Percentiles rank a stretch among this genome's conserved stretches.
Conservation (phyloP, 2,113 vertebrate genomes). For the Mystacornis crossleyi region DNA sequence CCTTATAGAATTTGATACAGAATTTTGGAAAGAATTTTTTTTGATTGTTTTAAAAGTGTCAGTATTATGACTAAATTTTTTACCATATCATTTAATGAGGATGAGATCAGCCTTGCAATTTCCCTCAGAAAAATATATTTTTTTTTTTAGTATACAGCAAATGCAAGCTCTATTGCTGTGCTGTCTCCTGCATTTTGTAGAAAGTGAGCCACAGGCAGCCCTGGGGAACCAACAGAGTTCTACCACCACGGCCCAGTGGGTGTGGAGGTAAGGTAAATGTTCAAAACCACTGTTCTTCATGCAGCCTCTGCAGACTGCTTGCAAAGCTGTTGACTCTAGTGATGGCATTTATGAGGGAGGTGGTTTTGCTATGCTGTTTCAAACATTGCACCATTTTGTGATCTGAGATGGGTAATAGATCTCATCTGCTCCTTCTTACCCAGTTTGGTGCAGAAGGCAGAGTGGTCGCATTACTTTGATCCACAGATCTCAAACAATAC, state of each 20-base stretch:
- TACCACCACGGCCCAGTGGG: rapidly evolving
- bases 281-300: background rate
- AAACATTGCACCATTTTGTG: background rate
- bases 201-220: background rate
- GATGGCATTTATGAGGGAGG: background rate
- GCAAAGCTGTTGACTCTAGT: background rate
- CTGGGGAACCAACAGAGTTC: background rate
- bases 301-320: background rate
- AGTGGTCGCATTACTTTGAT: background rate
- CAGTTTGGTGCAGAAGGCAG: background rate
- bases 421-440: background rate
- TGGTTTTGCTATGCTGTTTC: background rate
- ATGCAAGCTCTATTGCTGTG: rapidly evolving
- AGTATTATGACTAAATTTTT: background rate
- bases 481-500: background rate
- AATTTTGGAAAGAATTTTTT: background rate
- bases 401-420: background rate
- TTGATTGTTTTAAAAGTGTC: background rate
- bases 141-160: background rate
- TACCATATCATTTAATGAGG: background rate
- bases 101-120: background rate
- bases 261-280: background rate
- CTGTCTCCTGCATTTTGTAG: background rate
- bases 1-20: background rate
- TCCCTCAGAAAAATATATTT: background rate